Evolutionary conservation across 2,113 vertebrate genomes (phyloP), one percentile per base, ranked within the genome.

Genomic region (Cisticola juncidis): DNA sequence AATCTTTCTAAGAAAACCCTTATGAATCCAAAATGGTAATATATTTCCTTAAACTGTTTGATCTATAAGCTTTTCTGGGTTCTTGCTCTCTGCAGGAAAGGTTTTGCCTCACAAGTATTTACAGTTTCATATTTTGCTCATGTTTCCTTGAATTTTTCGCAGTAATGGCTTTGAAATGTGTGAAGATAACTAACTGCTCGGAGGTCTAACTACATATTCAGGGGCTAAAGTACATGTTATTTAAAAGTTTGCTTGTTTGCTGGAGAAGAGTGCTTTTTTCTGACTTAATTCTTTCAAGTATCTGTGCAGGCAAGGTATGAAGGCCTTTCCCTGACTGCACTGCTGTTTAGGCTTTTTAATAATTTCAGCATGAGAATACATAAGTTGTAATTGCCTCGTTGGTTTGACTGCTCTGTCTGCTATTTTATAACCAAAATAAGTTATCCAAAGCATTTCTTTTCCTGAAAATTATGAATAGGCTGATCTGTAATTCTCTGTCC

Each of bases 181-280:
- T 85, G 54, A 82, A 80, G 81, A 61, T 90, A 95, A 69, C 64
- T 66, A 90, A 58, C 24, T 80, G 26, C 70, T 94, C n/a, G 69
- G 44, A 85, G 45, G n/a, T 85, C 45, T 91, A 47, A 66, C 66
- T 65, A 62, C 47, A 47, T 69, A 65, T 40, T 91, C 29, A 60
- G 28, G 29, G n/a, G 42, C 29, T 87, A 50, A 92, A 91, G 62
- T 40, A 42, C 33, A 42, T 44, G 11, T 44, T 56, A 79, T 57
- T 87, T 85, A 26, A 80, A 91, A 69, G 29, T 85, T 68, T 64
- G 13, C 5, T 56, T 94, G 29, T 62, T 88, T 81, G 6, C 17
- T 81, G 45, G 20, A 76, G 62, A 50, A 79, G 31, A 38, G 47
- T 19, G 20, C 0, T 31, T 76, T 80, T 79, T 45, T 42, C 56